Evolutionary conservation across 2,113 vertebrate genomes (phyloP).

Genomic region (Oryzias woworae): DNA sequence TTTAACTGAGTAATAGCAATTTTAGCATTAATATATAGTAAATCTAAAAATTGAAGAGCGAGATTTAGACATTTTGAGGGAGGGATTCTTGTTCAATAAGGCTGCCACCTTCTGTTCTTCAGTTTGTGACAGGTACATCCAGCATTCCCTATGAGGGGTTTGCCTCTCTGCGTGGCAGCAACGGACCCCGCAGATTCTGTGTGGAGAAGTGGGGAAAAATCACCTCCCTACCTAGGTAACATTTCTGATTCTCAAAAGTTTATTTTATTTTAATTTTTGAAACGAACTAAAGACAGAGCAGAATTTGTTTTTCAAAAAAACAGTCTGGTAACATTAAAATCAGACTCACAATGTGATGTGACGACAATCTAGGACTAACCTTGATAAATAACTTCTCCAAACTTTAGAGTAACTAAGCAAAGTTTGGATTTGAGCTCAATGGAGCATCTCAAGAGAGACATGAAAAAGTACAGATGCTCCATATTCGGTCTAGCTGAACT

Average conservation of each 20-base stretch:
- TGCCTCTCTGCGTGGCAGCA: slow-evolving; percentile 90
- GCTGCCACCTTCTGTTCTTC: slow-evolving; percentile 4
- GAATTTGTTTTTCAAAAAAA: no score
- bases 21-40: not conserved
- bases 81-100: not conserved
- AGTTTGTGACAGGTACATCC: slow-evolving; percentile 94
- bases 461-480: no score
- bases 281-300: no score
- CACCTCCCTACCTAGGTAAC: slow-evolving; percentile 89
- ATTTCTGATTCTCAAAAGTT: not conserved
- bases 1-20: not conserved
- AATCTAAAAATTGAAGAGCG: not conserved
- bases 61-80: not conserved
- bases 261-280: no score
- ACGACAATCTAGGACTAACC: no score
- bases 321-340: no score
- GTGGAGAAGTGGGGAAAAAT: slow-evolving; percentile 97
- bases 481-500: no score
- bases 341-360: no score
- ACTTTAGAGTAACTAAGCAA: no score
- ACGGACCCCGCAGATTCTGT: slow-evolving; percentile 91
- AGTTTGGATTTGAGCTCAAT: no score
- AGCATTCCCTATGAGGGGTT: slow-evolving; percentile 95
- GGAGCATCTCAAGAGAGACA: no score
- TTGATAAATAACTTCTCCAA: no score